Conservation (phyloP, 2,888 invertebrate species). For the Mesochorus sp. region DNA sequence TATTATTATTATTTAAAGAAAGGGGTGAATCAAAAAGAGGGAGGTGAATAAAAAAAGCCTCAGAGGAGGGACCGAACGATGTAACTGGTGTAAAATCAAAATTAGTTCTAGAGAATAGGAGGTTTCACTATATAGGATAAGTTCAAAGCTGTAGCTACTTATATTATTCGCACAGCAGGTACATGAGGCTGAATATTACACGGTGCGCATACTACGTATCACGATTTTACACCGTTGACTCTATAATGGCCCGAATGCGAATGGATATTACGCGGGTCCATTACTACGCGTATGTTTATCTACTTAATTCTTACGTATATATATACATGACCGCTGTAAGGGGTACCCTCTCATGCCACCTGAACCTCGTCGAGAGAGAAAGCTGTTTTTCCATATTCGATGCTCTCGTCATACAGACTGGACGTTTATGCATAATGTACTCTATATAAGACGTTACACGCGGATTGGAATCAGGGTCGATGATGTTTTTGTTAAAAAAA, state of each 20-base stretch:
- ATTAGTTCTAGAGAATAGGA: too few species aligned
- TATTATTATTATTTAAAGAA: too few species aligned
- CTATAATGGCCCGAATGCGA: constrained; percentile 57
- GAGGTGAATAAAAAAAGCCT: too few species aligned
- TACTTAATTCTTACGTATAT: constrained; percentile 77
- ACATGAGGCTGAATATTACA: constrained; percentile 26
- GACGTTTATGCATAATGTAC: constrained; percentile 64
- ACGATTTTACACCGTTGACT: constrained; percentile 56
- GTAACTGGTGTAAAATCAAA: too few species aligned
- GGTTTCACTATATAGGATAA: not conserved
- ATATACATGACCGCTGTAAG: not conserved
- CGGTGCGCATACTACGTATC: constrained; percentile 36
- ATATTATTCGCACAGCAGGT: constrained; percentile 43
- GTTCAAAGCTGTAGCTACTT: not conserved
- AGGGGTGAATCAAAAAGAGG: too few species aligned
- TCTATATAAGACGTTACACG: constrained; percentile 49
- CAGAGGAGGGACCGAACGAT: too few species aligned
- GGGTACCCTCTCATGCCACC: constrained; percentile 65
- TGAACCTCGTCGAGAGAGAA: constrained; percentile 79
- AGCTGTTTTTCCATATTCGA: constrained; percentile 80
- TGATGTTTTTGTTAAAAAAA: too few species aligned
- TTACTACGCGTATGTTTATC: constrained; percentile 78
- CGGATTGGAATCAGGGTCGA: not conserved
- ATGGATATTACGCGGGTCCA: constrained; percentile 69
- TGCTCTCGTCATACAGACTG: constrained; percentile 75